Evolutionary conservation across 2,113 vertebrate genomes (phyloP).

Genomic region (Mixornis gularis): DNA sequence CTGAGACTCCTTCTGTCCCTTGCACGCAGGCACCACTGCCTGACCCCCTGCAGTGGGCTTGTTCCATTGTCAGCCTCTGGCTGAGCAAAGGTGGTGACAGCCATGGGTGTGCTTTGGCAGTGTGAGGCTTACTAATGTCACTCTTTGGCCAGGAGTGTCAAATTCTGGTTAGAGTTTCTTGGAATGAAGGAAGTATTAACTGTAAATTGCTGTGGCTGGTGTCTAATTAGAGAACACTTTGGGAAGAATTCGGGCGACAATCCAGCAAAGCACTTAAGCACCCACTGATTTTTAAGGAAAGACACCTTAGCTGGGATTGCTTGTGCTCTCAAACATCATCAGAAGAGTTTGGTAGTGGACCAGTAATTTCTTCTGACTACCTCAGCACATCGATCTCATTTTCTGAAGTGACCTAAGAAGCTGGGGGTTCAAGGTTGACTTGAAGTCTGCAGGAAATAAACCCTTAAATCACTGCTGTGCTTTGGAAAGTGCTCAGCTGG

Average conservation of each 20-base stretch:
- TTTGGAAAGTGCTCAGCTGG: background rate
- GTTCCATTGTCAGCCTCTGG: background rate
- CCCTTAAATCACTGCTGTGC: conserved; percentile 32
- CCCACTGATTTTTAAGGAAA: conserved; percentile 42
- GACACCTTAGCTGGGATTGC: background rate
- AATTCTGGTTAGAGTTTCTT: conserved; percentile 36
- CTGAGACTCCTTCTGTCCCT: background rate
- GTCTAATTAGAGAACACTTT: conserved; percentile 12
- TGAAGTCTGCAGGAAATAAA: conserved; percentile 10
- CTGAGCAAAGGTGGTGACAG: background rate
- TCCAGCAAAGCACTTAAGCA: conserved; percentile 54
- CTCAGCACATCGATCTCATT: conserved; percentile 6
- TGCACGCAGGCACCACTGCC: background rate
- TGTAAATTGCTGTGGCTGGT: conserved; percentile 34
- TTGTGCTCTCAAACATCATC: background rate
- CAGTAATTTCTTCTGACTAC: background rate
- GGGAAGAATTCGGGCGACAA: background rate
- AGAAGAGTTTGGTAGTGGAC: background rate
- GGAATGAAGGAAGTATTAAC: conserved; percentile 43
- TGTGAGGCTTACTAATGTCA: background rate
- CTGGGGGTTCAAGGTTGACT: conserved; percentile 34
- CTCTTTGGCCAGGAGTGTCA: background rate
- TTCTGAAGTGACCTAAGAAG: background rate
- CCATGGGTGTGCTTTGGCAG: background rate
- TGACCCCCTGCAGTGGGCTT: background rate